A percentile compares a stretch with the other conserved stretches of the same genome.
phyloP scores from a whole-genome alignment of 2,113 vertebrate species.

The Notarius lentiginosus region DNA sequence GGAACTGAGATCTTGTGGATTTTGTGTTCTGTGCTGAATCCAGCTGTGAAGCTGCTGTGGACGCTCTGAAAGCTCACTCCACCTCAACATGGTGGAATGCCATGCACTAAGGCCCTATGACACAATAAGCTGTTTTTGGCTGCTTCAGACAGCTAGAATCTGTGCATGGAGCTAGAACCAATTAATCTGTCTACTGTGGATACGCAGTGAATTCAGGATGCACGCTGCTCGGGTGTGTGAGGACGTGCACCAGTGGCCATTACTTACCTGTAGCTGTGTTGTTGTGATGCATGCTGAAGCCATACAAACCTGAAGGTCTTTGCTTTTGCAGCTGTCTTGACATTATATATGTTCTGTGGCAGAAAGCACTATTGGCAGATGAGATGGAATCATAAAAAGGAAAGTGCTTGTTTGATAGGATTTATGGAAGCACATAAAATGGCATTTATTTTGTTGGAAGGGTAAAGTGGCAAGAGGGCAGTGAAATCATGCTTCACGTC shows the following conservation, averaged over 20 bases:
- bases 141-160: slow-evolving; percentile 1
- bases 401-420: slow-evolving; percentile 69
- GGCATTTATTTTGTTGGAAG: slow-evolving; percentile 67
- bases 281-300: slow-evolving; percentile 35
- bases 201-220: slow-evolving; percentile 18
- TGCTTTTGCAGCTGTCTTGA: slow-evolving; percentile 63
- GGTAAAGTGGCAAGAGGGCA: slow-evolving; percentile 61
- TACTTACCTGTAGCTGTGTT: slow-evolving; percentile 32
- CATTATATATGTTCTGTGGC: slow-evolving; percentile 53
- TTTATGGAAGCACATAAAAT: slow-evolving; percentile 74
- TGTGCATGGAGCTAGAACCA: slow-evolving; percentile 5
- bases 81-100: slow-evolving; percentile 30
- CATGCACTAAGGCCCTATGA: slow-evolving; percentile 30
- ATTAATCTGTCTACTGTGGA: slow-evolving; percentile 23
- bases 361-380: slow-evolving; percentile 58
- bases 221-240: background rate
- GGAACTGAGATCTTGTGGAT: slow-evolving; percentile 8
- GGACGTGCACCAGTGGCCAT: background rate
- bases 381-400: slow-evolving; percentile 61
- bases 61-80: slow-evolving; percentile 14
- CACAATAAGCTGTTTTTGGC: slow-evolving; percentile 35
- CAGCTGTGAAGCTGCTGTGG: slow-evolving; percentile 20
- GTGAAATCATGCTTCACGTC: slow-evolving; percentile 55
- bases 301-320: slow-evolving; percentile 47
- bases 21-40: slow-evolving; percentile 24